Percentiles rank a stretch among this genome's conserved stretches.
Evolutionary conservation across 2,113 vertebrate genomes (phyloP).

Genomic region (Girardinichthys multiradiatus): DNA sequence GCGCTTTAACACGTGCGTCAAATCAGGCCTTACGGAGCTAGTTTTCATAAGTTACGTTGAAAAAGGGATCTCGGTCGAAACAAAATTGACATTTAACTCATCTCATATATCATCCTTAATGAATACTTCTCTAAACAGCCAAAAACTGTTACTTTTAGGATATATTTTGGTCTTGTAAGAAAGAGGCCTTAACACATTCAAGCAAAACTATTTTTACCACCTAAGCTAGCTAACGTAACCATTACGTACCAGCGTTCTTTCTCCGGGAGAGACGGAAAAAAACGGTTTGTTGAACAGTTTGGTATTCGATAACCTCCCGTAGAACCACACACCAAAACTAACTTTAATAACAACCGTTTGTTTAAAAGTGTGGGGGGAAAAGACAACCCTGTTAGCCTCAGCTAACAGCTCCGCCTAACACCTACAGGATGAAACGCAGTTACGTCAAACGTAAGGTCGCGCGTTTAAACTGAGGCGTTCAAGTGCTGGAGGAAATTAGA

Average conservation of each 20-base stretch:
- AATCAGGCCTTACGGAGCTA: conserved; percentile 27
- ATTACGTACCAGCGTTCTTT: conserved; percentile 61
- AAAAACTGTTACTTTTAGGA: not conserved
- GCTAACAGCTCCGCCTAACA: conserved; percentile 15
- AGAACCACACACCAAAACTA: not conserved
- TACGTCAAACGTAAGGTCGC: conserved; percentile 43
- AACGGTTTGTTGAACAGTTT: not conserved
- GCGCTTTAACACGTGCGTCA: conserved; percentile 55
- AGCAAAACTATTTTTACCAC: conserved; percentile 26
- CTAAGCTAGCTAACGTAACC: conserved; percentile 34
- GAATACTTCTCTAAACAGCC: rapidly evolving
- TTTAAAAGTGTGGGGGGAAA: not conserved
- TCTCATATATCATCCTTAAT: rapidly evolving
- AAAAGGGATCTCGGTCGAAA: not conserved
- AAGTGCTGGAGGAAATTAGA: not conserved
- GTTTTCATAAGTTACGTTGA: not conserved
- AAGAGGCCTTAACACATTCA: conserved; percentile 34
- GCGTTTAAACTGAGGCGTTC: conserved; percentile 19
- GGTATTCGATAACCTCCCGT: not conserved
- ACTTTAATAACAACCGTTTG: rapidly evolving
- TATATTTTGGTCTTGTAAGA: not conserved
- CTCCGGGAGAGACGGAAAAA: conserved; percentile 23
- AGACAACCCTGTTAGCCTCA: conserved; percentile 5
- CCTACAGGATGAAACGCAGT: conserved; percentile 11
- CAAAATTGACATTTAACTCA: too few species aligned